Evolutionary conservation across 2,888 invertebrate species (phyloP).

Genomic region (Acanthosepion esculentum): DNA sequence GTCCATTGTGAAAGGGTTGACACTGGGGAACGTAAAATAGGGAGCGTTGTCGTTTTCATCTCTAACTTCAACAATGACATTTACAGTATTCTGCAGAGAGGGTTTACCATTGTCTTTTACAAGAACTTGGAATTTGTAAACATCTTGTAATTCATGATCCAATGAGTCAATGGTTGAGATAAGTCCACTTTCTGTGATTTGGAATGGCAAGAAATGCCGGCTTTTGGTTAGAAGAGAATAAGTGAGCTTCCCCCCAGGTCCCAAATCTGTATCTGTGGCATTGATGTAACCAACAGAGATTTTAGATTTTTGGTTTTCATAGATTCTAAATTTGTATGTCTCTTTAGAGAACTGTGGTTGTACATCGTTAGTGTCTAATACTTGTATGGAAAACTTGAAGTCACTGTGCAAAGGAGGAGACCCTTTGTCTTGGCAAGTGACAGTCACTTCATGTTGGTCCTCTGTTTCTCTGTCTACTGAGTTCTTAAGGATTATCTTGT

Average conservation of each 20-base stretch:
- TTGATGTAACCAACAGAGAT: neutral
- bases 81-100: neutral
- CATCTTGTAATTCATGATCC: neutral
- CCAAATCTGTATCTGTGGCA: neutral
- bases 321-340: neutral
- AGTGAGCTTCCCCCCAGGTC: neutral
- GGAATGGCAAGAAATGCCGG: neutral
- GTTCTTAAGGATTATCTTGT: slow-evolving; percentile 54
- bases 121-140: neutral
- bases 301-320: neutral
- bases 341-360: slow-evolving; percentile 53
- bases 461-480: slow-evolving; percentile 56
- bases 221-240: neutral
- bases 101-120: neutral
- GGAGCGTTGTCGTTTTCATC: neutral
- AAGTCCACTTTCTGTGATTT: neutral
- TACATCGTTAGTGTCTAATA: slow-evolving; percentile 58
- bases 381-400: slow-evolving; percentile 52
- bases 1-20: neutral
- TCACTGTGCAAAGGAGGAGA: slow-evolving; percentile 52
- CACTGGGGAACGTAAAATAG: neutral
- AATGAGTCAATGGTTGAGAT: neutral
- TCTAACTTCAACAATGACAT: neutral
- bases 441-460: slow-evolving; percentile 53
- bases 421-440: slow-evolving; percentile 57